Evolutionary conservation across 2,888 invertebrate genomes (phyloP).

Genomic region (Plagodis pulveraria): DNA sequence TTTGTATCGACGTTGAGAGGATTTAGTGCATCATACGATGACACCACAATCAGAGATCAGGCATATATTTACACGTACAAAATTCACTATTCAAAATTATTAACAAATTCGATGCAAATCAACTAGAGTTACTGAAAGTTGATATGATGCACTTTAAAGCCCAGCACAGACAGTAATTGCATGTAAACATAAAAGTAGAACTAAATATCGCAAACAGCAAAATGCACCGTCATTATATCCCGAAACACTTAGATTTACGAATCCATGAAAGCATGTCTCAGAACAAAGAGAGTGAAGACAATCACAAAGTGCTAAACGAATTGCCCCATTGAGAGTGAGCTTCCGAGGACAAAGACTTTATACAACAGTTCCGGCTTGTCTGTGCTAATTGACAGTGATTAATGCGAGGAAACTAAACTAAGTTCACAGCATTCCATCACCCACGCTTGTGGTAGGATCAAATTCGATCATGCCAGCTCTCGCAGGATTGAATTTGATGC

Average conservation of each 20-base stretch:
- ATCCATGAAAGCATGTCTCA: slow-evolving; percentile 85
- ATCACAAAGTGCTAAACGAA: slow-evolving; percentile 64
- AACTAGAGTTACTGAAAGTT: slow-evolving; percentile 56
- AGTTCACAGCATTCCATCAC: slow-evolving; percentile 71
- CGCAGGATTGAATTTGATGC: slow-evolving; percentile 52
- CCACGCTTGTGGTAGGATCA: slow-evolving; percentile 66
- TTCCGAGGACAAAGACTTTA: slow-evolving; percentile 76
- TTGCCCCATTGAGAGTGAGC: slow-evolving; percentile 69
- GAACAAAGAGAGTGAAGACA: slow-evolving; percentile 71
- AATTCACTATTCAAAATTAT: slow-evolving; percentile 40
- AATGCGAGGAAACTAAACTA: slow-evolving; percentile 60
- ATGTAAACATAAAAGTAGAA: slow-evolving; percentile 75
- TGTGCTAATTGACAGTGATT: slow-evolving; percentile 77
- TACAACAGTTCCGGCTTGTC: slow-evolving; percentile 78
- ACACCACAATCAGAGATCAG: slow-evolving; percentile 47
- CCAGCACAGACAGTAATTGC: slow-evolving; percentile 78
- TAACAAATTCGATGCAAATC: slow-evolving; percentile 37
- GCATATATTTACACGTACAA: slow-evolving; percentile 38
- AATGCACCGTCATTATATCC: slow-evolving; percentile 76
- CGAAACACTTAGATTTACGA: slow-evolving; percentile 73
- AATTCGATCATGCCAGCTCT: slow-evolving; percentile 43
- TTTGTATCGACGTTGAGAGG: slow-evolving; percentile 66
- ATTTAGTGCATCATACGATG: slow-evolving; percentile 81
- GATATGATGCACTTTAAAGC: slow-evolving; percentile 81
- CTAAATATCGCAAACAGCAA: slow-evolving; percentile 76